A percentile compares a stretch with the other conserved stretches of the same genome.
These are phyloP conservation scores for Rapana venosa DNA, from an alignment of 2,888 invertebrate genomes.

Conservation along the genomic window DNA sequence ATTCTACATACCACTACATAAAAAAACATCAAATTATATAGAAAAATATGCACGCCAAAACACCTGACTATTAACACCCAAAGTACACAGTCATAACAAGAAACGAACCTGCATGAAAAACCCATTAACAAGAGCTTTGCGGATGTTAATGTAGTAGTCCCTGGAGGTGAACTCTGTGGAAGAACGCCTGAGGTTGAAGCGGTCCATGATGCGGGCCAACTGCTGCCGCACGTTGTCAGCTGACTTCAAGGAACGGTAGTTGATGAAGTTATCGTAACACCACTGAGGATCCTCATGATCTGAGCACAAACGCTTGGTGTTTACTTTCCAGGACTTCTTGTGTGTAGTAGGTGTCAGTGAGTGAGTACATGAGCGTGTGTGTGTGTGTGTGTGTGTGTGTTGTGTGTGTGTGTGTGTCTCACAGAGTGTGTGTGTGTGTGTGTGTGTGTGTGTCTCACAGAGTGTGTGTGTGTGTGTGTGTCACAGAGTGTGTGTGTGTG, in stretches of 20 bases:
- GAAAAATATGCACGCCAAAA: too few species aligned
- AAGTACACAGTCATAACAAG: too few species aligned
- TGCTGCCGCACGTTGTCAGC: constrained; percentile 99
- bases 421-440: neutral
- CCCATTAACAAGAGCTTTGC: constrained; percentile 98
- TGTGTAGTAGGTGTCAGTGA: neutral
- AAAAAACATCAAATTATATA: too few species aligned
- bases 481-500: too few species aligned
- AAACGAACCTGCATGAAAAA: constrained; percentile 97
- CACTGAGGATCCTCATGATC: constrained; percentile 99
- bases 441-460: neutral
- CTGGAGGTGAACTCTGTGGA: constrained; percentile 99
- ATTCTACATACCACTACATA: too few species aligned
- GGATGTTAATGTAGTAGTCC: constrained; percentile 99
- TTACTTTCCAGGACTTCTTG: too few species aligned
- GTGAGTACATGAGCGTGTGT: neutral
- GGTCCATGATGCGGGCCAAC: constrained; percentile 98
- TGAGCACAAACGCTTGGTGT: constrained; percentile 77
- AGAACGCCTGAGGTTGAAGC: constrained; percentile 93
- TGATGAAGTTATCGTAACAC: constrained; percentile 99
- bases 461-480: too few species aligned
- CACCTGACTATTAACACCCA: too few species aligned
- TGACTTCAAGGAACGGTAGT: constrained; percentile 97
- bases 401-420: too few species aligned
- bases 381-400: too few species aligned